Conservation (phyloP, 2,797 vertebrate genomes). For the Melanotaenia boesemani region DNA sequence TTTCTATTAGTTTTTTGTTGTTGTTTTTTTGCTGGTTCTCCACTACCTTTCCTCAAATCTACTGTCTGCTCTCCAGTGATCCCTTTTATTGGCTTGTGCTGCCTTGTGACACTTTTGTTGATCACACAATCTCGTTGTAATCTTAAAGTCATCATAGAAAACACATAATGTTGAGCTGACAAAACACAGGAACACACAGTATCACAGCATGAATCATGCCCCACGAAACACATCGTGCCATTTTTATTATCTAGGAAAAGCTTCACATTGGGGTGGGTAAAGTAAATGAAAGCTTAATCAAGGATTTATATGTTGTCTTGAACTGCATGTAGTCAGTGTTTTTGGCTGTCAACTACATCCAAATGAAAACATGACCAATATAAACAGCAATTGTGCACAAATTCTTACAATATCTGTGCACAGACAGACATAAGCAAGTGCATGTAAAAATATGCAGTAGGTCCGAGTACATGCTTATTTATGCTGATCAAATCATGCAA, state of each 20-base stretch:
- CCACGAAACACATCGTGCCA: neutral
- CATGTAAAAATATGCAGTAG: neutral
- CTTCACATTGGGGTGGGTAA: conserved; percentile 12
- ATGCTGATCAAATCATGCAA: neutral
- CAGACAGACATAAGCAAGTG: neutral
- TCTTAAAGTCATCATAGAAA: conserved; percentile 23
- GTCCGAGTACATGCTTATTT: neutral
- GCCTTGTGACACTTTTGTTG: conserved; percentile 58
- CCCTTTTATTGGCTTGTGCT: conserved; percentile 51
- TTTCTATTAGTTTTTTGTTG: too few relatives aligned
- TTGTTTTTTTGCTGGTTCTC: conserved; percentile 31
- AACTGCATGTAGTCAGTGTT: neutral
- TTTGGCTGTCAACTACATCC: neutral
- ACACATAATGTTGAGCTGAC: neutral
- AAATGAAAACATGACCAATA: neutral
- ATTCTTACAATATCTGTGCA: neutral
- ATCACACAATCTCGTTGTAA: conserved; percentile 46
- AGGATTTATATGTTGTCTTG: conserved; percentile 10
- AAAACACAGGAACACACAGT: too few relatives aligned
- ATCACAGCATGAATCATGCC: too few relatives aligned
- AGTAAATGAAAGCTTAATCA: conserved; percentile 11
- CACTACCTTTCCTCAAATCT: conserved; percentile 32
- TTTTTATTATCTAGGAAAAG: conserved; percentile 12
- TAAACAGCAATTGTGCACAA: neutral
- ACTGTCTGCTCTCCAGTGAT: conserved; percentile 44